phyloP scores from a whole-genome alignment of 2,113 vertebrate species.

The Cynocephalus volans region DNA sequence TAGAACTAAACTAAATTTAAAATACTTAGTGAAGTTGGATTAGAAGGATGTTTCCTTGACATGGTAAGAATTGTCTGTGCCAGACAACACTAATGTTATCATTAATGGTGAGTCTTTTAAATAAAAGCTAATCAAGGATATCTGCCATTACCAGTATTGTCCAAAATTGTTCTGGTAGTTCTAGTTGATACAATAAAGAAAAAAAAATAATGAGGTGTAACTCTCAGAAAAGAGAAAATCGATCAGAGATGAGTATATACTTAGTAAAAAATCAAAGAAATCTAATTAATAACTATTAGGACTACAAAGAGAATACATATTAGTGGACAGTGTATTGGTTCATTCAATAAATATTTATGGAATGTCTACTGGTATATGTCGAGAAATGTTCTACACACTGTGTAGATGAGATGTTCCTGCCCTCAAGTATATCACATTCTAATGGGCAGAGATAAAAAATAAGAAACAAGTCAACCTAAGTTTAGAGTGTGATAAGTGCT shows the following conservation, averaged over 20 bases:
- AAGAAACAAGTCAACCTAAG: neutral
- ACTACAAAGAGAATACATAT: neutral
- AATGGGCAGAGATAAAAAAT: neutral
- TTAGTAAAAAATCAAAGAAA: constrained; percentile 24
- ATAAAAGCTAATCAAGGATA: neutral
- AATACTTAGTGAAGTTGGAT: neutral
- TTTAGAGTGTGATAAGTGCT: neutral
- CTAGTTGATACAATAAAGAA: neutral
- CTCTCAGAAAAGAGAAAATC: constrained; percentile 49
- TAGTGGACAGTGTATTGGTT: neutral
- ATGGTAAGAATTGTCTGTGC: neutral
- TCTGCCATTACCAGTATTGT: neutral
- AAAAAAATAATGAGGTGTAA: constrained; percentile 40
- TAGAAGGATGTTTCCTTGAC: neutral
- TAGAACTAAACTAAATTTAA: constrained; percentile 47
- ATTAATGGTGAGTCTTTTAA: constrained; percentile 4
- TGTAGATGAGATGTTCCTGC: neutral
- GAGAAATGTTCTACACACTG: neutral
- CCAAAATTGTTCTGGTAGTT: neutral
- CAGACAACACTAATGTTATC: neutral
- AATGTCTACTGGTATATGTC: neutral
- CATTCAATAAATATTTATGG: neutral
- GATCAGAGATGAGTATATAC: neutral
- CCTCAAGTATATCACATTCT: neutral
- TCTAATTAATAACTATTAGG: constrained; percentile 13